Evolutionary conservation across 2,113 vertebrate species (phyloP).

Genomic region (Casuarius casuarius): DNA sequence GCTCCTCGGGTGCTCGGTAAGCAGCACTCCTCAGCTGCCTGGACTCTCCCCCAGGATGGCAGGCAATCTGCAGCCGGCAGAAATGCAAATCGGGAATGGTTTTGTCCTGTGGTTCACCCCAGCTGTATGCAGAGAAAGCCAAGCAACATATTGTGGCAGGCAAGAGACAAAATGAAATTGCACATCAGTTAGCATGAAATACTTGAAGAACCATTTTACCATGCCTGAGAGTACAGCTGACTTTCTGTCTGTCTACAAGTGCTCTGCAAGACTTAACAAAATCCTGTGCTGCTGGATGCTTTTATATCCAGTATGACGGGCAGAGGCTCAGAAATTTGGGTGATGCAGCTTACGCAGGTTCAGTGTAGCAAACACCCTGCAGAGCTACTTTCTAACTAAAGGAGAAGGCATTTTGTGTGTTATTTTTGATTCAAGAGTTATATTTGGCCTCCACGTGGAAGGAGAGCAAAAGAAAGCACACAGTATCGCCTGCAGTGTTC

Average conservation of each 20-base stretch:
- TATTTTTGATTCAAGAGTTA: neutral
- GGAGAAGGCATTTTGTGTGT: neutral
- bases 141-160: neutral
- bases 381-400: neutral
- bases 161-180: neutral
- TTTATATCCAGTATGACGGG: neutral
- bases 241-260: too few relatives aligned
- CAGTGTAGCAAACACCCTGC: accelerated
- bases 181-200: neutral
- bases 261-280: neutral
- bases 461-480: neutral
- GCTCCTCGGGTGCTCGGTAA: neutral
- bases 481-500: neutral
- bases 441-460: neutral
- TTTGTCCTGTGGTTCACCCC: neutral
- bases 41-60: neutral
- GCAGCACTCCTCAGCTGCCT: neutral
- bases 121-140: neutral
- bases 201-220: neutral
- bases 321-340: neutral
- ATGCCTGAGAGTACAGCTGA: neutral
- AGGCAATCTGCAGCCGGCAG: neutral
- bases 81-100: neutral
- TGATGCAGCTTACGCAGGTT: neutral
- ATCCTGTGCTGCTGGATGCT: neutral